Conservation (phyloP, 35 echinoderm and acorn worm species). For the Apostichopus parvimensis region DNA sequence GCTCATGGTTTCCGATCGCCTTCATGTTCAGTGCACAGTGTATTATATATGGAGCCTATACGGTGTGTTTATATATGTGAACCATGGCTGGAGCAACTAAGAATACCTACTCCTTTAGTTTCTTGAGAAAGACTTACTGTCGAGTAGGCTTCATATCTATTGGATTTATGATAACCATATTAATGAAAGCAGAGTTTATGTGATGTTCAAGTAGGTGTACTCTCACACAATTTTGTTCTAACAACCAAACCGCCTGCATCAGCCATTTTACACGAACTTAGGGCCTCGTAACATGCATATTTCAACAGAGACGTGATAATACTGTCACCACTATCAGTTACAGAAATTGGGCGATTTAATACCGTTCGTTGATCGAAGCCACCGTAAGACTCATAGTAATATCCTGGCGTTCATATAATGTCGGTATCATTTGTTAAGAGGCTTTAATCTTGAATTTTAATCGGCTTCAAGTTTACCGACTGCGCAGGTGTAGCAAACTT, state of each 20-base stretch:
- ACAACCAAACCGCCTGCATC: background rate
- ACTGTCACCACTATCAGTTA: background rate
- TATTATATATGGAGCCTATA: background rate
- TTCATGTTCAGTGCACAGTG: background rate
- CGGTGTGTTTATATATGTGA: background rate
- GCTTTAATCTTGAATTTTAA: constrained; percentile 11
- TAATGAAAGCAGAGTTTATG: background rate
- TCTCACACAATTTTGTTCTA: background rate
- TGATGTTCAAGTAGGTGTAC: background rate
- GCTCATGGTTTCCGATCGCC: background rate
- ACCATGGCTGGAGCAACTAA: background rate
- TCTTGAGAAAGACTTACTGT: background rate
- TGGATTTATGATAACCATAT: background rate
- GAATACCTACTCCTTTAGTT: background rate
- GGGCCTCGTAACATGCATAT: background rate
- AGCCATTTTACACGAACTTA: constrained; percentile 24
- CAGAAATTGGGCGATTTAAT: background rate
- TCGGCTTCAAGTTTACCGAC: constrained; percentile 1
- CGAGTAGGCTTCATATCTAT: background rate
- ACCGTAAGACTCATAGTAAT: background rate
- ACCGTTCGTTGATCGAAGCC: background rate
- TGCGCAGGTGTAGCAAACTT: constrained; percentile 59
- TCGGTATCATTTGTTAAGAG: background rate
- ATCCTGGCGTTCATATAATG: background rate
- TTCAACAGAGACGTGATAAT: background rate